phyloP scores from a whole-genome alignment of 2,113 vertebrate genomes.

The Talpa occidentalis region DNA sequence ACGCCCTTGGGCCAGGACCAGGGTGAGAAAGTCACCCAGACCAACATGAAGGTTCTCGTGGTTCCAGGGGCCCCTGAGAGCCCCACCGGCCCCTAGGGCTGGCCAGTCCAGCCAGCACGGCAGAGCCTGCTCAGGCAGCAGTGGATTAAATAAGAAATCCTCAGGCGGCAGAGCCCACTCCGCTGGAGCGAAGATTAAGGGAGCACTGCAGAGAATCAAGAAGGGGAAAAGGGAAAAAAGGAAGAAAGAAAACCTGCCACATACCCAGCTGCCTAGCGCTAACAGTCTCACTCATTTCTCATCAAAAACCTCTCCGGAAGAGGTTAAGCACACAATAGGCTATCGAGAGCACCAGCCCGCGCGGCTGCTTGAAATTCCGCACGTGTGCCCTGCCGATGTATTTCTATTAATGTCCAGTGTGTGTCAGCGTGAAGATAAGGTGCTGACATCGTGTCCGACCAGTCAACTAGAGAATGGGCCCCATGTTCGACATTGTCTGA shows the following conservation, averaged over 20 bases:
- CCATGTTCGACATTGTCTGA: constrained; percentile 91
- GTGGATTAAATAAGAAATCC: constrained; percentile 62
- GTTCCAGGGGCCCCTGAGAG: no score
- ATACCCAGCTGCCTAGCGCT: constrained; percentile 77
- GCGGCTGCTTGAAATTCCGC: constrained; percentile 90
- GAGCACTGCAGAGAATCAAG: constrained; percentile 49
- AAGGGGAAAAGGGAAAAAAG: not conserved
- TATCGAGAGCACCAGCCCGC: constrained; percentile 83
- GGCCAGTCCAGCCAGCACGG: not conserved
- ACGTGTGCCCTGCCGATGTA: constrained; percentile 87
- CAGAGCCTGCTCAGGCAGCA: constrained; percentile 15
- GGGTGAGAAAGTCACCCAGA: not conserved
- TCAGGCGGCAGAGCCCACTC: constrained; percentile 69
- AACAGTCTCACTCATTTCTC: constrained; percentile 79
- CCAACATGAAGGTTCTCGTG: not conserved
- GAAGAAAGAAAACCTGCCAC: constrained; percentile 28
- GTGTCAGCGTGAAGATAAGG: constrained; percentile 94
- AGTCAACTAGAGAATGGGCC: constrained; percentile 85
- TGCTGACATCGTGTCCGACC: constrained; percentile 90
- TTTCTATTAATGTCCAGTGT: constrained; percentile 94
- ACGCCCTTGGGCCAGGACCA: not conserved
- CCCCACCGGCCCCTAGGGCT: not conserved
- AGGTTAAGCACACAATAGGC: constrained; percentile 90
- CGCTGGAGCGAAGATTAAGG: constrained; percentile 55
- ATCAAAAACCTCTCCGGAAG: constrained; percentile 85